These are phyloP conservation scores for Magallana nippona DNA, from an alignment of 2,888 invertebrate species.

Conservation along the genomic window DNA sequence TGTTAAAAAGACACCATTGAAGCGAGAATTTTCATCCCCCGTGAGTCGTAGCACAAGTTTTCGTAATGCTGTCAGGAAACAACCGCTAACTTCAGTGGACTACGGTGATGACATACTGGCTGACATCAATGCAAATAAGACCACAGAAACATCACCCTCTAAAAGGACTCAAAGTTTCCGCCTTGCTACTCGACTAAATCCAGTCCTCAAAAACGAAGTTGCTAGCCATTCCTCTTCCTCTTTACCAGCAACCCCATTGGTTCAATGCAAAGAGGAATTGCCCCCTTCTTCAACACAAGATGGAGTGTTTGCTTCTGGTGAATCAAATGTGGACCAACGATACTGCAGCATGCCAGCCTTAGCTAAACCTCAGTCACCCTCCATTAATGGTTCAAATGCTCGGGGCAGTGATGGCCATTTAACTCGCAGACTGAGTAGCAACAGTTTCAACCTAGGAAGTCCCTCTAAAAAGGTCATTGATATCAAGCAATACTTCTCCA, in stretches of 20 bases:
- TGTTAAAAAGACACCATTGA: neutral
- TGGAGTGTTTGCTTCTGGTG: slow-evolving; percentile 9
- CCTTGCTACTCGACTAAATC: slow-evolving; percentile 66
- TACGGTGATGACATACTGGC: slow-evolving; percentile 18
- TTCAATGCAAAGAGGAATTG: slow-evolving; percentile 4
- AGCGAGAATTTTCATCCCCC: neutral
- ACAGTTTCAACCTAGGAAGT: slow-evolving; percentile 35
- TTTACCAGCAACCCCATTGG: neutral
- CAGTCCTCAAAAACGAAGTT: slow-evolving; percentile 57
- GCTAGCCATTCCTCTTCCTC: neutral
- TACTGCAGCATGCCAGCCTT: slow-evolving; percentile 68
- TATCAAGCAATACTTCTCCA: slow-evolving; percentile 56
- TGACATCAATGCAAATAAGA: neutral
- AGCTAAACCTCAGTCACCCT: neutral
- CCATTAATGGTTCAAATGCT: neutral
- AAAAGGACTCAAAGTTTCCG: slow-evolving; percentile 71
- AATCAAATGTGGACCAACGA: slow-evolving; percentile 37
- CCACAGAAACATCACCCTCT: slow-evolving; percentile 48
- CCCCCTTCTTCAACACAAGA: neutral
- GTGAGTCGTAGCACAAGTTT: slow-evolving; percentile 48
- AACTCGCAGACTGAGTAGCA: slow-evolving; percentile 46
- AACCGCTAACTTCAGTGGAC: slow-evolving; percentile 44
- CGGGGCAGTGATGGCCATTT: neutral
- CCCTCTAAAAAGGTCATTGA: slow-evolving; percentile 51
- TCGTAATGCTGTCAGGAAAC: slow-evolving; percentile 42